Percentiles rank a stretch among this genome's conserved stretches.
Conservation (phyloP, 2,113 vertebrate genomes). For the Monopterus albus region DNA sequence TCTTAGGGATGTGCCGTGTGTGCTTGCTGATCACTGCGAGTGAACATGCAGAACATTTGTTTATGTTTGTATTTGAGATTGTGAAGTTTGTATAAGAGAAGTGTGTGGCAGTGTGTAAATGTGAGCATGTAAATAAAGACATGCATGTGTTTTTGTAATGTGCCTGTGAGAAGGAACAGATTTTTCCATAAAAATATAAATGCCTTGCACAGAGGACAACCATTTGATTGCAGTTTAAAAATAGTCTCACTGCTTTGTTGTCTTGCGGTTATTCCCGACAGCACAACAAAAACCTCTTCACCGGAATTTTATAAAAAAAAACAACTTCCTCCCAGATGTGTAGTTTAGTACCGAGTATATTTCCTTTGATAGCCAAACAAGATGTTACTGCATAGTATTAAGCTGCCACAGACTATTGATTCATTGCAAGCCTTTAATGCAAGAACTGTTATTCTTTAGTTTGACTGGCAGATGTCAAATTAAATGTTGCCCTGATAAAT, state of each 20-base stretch:
- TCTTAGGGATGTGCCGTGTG: constrained; percentile 49
- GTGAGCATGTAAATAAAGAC: constrained; percentile 1
- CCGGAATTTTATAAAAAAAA: constrained; percentile 8
- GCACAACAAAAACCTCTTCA: constrained; percentile 3
- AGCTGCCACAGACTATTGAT: background rate
- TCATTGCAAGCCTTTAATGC: background rate
- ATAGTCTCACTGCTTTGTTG: constrained; percentile 12
- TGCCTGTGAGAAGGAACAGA: constrained; percentile 8
- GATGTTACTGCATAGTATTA: background rate
- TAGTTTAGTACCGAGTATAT: background rate
- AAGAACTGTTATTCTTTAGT: background rate
- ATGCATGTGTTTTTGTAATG: background rate
- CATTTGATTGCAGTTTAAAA: background rate
- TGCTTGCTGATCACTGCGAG: constrained; percentile 28
- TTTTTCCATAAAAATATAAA: background rate
- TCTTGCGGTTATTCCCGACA: constrained; percentile 4
- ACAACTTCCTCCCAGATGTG: background rate
- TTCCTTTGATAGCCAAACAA: constrained; percentile 23
- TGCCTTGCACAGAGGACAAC: background rate
- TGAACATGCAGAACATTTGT: constrained; percentile 25
- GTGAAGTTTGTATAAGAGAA: constrained; percentile 31
- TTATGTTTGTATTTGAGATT: constrained; percentile 28
- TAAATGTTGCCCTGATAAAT: background rate
- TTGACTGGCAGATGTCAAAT: background rate
- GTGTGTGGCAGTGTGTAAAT: constrained; percentile 1